These are phyloP conservation scores for Sarcophaga variegata DNA, from an alignment of 2,888 invertebrate species.

Conservation along the genomic window DNA sequence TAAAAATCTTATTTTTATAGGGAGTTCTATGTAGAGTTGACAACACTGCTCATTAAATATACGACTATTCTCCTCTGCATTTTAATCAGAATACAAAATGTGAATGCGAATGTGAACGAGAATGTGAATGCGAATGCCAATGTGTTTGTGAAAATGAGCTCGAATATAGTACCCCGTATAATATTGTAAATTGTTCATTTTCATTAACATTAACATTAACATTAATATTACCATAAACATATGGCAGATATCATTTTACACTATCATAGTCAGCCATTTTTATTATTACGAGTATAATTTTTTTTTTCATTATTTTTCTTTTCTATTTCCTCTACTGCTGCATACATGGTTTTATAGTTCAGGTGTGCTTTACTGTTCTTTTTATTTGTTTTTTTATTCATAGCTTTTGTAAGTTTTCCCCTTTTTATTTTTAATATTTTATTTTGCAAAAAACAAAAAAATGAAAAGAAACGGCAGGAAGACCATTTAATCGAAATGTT, in stretches of 20 bases:
- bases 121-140: constrained; percentile 20
- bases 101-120: background rate
- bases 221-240: constrained; percentile 51
- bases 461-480: background rate
- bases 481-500: constrained; percentile 25
- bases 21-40: constrained; percentile 50
- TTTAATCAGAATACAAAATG: constrained; percentile 57
- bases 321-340: background rate
- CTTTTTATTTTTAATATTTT: background rate
- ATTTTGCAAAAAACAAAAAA: background rate
- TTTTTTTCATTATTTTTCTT: background rate
- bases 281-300: constrained; percentile 58
- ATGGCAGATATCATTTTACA: constrained; percentile 67
- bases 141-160: constrained; percentile 5
- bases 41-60: constrained; percentile 61
- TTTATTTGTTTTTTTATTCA: background rate
- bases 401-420: constrained; percentile 34
- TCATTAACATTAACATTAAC: constrained; percentile 62
- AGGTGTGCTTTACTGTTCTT: constrained; percentile 17
- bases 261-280: constrained; percentile 69
- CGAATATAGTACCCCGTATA: constrained; percentile 20
- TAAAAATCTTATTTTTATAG: constrained; percentile 59
- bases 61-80: constrained; percentile 31
- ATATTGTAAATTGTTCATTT: constrained; percentile 61
- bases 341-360: constrained; percentile 27